Evolutionary conservation across 2,113 vertebrate species (phyloP).

Genomic region (Elanoides forficatus): DNA sequence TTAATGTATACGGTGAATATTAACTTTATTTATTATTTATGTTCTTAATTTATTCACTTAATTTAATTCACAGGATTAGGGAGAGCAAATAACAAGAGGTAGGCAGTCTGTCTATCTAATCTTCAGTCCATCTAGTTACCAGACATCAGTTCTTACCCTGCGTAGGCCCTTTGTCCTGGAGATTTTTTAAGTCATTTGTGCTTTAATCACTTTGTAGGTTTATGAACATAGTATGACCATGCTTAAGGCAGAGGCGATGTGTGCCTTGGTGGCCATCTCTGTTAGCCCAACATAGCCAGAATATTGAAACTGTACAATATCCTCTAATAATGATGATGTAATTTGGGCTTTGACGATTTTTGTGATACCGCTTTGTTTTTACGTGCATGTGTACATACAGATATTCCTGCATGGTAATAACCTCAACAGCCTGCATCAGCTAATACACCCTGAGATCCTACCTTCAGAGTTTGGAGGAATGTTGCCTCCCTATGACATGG

Average conservation of each 20-base stretch:
- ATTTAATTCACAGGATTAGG: not conserved
- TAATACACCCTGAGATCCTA: constrained; percentile 96
- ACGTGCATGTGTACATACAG: constrained; percentile 56
- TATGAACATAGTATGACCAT: not conserved
- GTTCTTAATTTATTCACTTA: not conserved
- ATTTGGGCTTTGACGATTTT: not conserved
- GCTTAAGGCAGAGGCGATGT: not conserved
- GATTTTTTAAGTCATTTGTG: not conserved
- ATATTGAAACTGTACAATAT: not conserved
- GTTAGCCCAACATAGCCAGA: not conserved
- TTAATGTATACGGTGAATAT: not conserved
- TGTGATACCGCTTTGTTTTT: not conserved
- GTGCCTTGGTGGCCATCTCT: not conserved
- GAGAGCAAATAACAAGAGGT: not conserved
- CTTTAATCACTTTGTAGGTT: not conserved
- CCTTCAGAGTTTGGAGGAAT: constrained; percentile 97
- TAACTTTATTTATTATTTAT: not conserved
- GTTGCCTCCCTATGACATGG: constrained; percentile 98
- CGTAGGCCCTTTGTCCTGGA: not conserved
- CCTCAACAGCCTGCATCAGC: constrained; percentile 95
- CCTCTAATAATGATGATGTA: not conserved
- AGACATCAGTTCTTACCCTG: not conserved
- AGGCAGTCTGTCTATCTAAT: not conserved
- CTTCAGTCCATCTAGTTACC: not conserved
- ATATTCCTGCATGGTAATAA: constrained; percentile 99